Evolutionary conservation across 2,888 invertebrate genomes (phyloP).

Genomic region (Acanthacorydalis orientalis): DNA sequence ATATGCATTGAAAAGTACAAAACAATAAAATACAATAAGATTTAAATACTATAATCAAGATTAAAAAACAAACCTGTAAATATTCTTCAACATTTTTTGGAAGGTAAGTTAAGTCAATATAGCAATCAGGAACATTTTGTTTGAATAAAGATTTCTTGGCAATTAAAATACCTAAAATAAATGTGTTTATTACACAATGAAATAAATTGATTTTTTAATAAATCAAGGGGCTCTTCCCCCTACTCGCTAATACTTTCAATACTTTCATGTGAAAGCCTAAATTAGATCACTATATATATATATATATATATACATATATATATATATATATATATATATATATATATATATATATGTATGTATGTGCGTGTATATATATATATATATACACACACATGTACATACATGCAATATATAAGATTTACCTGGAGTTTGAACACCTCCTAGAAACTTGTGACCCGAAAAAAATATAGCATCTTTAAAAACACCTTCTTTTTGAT

Average conservation of each 20-base stretch:
- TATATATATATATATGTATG: neutral
- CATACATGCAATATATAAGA: neutral
- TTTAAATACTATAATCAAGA: too few relatives aligned
- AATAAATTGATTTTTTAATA: too few relatives aligned
- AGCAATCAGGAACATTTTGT: conserved; percentile 29
- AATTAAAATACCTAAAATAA: conserved; percentile 36
- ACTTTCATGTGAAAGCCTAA: too few relatives aligned
- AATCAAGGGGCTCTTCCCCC: too few relatives aligned
- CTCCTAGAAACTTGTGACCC: conserved; percentile 81
- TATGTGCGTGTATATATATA: neutral
- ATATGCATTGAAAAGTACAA: too few relatives aligned
- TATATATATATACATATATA: too few relatives aligned
- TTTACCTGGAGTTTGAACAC: conserved; percentile 66
- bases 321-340: neutral
- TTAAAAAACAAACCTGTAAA: conserved; percentile 23
- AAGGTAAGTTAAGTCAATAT: conserved; percentile 38
- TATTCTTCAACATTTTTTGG: conserved; percentile 22
- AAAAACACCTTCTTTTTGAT: conserved; percentile 48
- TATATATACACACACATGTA: too few relatives aligned
- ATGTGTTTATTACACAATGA: neutral
- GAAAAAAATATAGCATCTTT: conserved; percentile 84
- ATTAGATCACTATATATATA: too few relatives aligned
- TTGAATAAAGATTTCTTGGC: conserved; percentile 41
- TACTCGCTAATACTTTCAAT: too few relatives aligned
- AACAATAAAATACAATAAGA: too few relatives aligned